These are phyloP conservation scores for Sylvia borin DNA, from an alignment of 2,797 vertebrate species.

Conservation along the genomic window DNA sequence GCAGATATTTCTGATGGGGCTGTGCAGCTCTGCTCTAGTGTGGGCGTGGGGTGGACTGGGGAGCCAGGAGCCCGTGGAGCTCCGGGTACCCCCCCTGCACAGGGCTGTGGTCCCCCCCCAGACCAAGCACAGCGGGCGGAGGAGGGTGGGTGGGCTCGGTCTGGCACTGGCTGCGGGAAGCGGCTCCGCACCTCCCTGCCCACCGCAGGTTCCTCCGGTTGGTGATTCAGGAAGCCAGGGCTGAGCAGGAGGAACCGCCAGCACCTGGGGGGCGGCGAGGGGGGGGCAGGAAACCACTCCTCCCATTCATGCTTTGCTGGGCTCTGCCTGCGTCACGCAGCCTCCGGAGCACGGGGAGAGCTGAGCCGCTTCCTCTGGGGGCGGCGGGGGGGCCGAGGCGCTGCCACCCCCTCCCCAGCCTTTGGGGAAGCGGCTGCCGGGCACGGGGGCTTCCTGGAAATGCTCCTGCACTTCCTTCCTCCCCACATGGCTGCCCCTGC, in stretches of 20 bases:
- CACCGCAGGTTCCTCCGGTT: slow-evolving; percentile 36
- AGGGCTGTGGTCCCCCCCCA: neutral
- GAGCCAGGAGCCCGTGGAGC: neutral
- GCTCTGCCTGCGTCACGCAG: slow-evolving; percentile 69
- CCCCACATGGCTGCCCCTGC: neutral
- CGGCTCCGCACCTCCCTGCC: neutral
- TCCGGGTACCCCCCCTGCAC: neutral
- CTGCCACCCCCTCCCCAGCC: neutral
- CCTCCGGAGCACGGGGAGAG: slow-evolving; percentile 52
- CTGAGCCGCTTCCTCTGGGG: slow-evolving; percentile 55
- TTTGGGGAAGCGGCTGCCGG: neutral
- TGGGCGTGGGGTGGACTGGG: neutral
- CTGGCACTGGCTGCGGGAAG: neutral
- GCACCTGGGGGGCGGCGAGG: slow-evolving; percentile 60
- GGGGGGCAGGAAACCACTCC: slow-evolving; percentile 73
- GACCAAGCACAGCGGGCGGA: neutral
- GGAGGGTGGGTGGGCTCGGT: neutral
- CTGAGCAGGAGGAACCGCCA: slow-evolving; percentile 54
- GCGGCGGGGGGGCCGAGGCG: neutral
- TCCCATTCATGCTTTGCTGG: slow-evolving; percentile 76
- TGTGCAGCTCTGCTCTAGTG: fast-evolving
- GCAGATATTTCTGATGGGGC: neutral
- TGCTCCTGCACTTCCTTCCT: slow-evolving; percentile 19
- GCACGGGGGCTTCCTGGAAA: slow-evolving; percentile 39
- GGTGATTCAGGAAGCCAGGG: slow-evolving; percentile 50